Conservation (phyloP, 2,888 invertebrate genomes). For the Portevinia maculata region DNA sequence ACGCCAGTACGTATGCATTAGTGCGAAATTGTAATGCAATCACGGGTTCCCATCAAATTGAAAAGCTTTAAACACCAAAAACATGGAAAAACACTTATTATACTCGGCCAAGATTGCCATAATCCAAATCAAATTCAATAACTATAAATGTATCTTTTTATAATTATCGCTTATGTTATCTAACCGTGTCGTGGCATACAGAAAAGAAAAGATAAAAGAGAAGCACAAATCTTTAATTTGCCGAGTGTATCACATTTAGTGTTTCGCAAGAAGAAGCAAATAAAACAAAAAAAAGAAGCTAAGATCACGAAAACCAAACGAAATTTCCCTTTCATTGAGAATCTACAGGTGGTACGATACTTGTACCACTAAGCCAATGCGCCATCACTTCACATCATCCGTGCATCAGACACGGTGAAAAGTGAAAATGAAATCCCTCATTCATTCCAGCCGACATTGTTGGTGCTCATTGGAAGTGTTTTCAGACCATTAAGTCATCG, state of each 20-base stretch:
- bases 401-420: constrained; percentile 11
- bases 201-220: neutral
- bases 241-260: neutral
- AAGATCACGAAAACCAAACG: neutral
- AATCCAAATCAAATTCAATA: constrained; percentile 22
- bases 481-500: constrained; percentile 49
- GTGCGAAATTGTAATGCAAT: neutral
- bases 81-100: constrained; percentile 9
- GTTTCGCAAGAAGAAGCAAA: constrained; percentile 14
- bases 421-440: constrained; percentile 3
- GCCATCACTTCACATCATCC: constrained; percentile 3
- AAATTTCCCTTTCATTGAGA: constrained; percentile 28
- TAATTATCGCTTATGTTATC: constrained; percentile 29
- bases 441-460: constrained; percentile 5
- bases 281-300: neutral
- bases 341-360: constrained; percentile 23
- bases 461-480: constrained; percentile 25
- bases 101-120: neutral
- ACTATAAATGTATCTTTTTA: constrained; percentile 22
- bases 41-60: neutral
- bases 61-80: neutral
- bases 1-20: neutral
- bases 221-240: constrained; percentile 28
- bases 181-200: constrained; percentile 23
- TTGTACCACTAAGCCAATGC: constrained; percentile 15